Evolutionary conservation across 1,140 invertebrate genomes (phyloP).

Genomic region (Scaptomyza montana): DNA sequence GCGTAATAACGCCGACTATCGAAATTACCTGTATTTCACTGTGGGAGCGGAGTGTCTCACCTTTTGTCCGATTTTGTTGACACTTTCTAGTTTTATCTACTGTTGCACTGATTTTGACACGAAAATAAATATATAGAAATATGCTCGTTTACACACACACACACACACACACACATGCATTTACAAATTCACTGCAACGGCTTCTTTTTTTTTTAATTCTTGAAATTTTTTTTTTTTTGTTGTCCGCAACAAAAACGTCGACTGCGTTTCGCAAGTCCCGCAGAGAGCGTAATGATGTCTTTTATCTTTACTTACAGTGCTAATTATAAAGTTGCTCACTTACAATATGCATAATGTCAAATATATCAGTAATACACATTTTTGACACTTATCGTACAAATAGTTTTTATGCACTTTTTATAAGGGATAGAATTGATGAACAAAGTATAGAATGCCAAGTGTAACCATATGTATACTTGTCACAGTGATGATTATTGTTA

Average conservation of each 20-base stretch:
- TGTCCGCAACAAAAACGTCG: conserved; percentile 16
- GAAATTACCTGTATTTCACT: conserved; percentile 37
- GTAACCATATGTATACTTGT: background rate
- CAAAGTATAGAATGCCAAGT: background rate
- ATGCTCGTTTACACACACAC: conserved; percentile 4
- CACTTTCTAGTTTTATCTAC: conserved; percentile 5
- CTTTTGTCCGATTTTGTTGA: background rate
- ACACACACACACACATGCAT: background rate
- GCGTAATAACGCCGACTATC: background rate
- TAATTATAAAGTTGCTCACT: conserved; percentile 27
- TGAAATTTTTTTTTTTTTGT: no score
- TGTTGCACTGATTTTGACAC: conserved; percentile 26
- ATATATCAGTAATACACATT: conserved; percentile 2
- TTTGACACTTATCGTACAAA: background rate
- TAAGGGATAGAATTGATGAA: conserved; percentile 8
- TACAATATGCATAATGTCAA: conserved; percentile 24
- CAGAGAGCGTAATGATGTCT: conserved; percentile 6
- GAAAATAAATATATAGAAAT: conserved; percentile 16
- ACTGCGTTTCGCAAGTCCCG: conserved; percentile 8
- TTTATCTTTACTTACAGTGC: conserved; percentile 37
- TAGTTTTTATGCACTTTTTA: conserved; percentile 23
- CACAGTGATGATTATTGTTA: conserved; percentile 11
- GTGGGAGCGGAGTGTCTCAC: background rate
- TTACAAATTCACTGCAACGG: conserved; percentile 21
- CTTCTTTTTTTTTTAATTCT: conserved; percentile 15